Percentiles rank a stretch among this genome's conserved stretches.
Conservation (phyloP, 2,888 invertebrate species). For the Drosophila mimetica region DNA sequence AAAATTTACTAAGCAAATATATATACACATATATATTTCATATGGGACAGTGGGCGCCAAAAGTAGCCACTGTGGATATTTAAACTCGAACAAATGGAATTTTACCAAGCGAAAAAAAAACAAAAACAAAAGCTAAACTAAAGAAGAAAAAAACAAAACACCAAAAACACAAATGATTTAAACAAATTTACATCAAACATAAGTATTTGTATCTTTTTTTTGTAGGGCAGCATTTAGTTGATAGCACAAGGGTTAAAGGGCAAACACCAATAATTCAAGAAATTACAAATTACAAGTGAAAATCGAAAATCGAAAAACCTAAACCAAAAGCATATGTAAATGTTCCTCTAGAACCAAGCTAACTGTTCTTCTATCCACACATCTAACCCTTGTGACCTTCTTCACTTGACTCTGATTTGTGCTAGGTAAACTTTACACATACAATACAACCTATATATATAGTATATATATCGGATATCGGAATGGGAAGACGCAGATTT, state of each 20-base stretch:
- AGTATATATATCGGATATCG: too few species aligned
- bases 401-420: conserved; percentile 34
- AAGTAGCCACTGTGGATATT: conserved; percentile 27
- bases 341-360: conserved; percentile 47
- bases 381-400: conserved; percentile 9
- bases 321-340: conserved; percentile 17
- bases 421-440: conserved; percentile 10
- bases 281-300: neutral
- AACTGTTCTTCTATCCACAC: conserved; percentile 29
- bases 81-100: conserved; percentile 44
- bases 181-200: conserved; percentile 38
- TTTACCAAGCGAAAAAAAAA: conserved; percentile 50
- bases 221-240: conserved; percentile 52
- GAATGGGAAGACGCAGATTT: conserved; percentile 32
- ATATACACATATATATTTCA: conserved; percentile 37
- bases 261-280: conserved; percentile 30
- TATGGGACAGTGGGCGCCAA: conserved; percentile 25
- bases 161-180: conserved; percentile 33
- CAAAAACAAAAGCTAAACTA: neutral
- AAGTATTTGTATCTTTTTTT: conserved; percentile 29
- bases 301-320: neutral
- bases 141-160: conserved; percentile 22
- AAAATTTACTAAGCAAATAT: conserved; percentile 30
- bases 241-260: conserved; percentile 60
- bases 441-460: conserved; percentile 37